Evolutionary conservation across 2,113 vertebrate genomes (phyloP), one percentile per base, ranked within the genome.

Genomic region (Chloropsis cyanopogon): DNA sequence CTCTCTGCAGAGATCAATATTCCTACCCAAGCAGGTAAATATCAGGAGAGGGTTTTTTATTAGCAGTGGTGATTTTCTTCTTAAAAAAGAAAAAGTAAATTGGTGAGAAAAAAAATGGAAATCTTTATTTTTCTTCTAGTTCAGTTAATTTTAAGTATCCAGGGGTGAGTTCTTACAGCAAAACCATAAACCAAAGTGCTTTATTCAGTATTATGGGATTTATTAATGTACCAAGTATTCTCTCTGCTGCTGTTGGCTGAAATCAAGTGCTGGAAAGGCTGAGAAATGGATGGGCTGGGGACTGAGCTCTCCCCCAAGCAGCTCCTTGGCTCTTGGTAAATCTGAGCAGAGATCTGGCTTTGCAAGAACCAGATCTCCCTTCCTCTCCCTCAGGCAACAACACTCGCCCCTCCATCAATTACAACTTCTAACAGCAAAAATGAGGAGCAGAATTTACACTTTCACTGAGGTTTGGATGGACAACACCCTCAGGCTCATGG

Each of bases 131-230:
- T 63, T 87, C 24, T 73, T 59, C 78, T 49, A 61, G 61, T 87
- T 86, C 59, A 56, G 61, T 75, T 92, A 92, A 86, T 93, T 89
- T 39, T 46, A 89, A 72, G 35, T 64, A 82, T 54, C 83, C 53
- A 53, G 65, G 57, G 50, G 31, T 94, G 65, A 82, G 61, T 72
- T 95, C 86, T 85, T 66, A 64, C 4, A 78, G 61, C 50, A 61
- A 87, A 82, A 28, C 78, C 66, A 59, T 95, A 95, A 93, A 92
- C 23, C 25, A 77, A 60, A 87, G 60, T 63, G 57, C 60, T 85
- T 93, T 81, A 54, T 70, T 83, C 64, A 57, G 64, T 81, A n/a
- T 65, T 81, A 66, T 12, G 64, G 69, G 80, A 73, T 93, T 93
- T 90, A 77, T 90, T 70, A 72, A 93, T 3, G 10, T 57, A 25